Evolutionary conservation across 2,888 invertebrate species (phyloP).

Genomic region (Melanostoma mellinum): DNA sequence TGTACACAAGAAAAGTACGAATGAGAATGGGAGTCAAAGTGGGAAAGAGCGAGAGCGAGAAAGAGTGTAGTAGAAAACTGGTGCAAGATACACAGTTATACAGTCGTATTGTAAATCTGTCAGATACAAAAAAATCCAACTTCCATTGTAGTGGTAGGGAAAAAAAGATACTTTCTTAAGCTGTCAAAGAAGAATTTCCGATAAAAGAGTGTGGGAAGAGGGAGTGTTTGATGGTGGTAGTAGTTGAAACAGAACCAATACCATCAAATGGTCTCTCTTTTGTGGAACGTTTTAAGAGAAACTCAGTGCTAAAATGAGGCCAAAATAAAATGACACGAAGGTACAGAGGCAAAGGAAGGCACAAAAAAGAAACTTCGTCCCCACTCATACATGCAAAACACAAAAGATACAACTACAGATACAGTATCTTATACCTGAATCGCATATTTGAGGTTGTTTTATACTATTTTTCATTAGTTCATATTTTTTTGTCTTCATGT

Average conservation of each 20-base stretch:
- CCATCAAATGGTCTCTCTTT: constrained; percentile 42
- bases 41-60: constrained; percentile 23
- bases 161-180: constrained; percentile 51
- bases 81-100: constrained; percentile 62
- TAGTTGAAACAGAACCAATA: constrained; percentile 17
- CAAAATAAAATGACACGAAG: constrained; percentile 54
- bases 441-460: constrained; percentile 72
- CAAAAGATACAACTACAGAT: constrained; percentile 73
- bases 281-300: constrained; percentile 56
- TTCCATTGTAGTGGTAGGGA: constrained; percentile 19
- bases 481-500: constrained; percentile 50
- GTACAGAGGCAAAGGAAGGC: constrained; percentile 17
- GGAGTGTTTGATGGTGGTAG: constrained; percentile 9
- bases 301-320: constrained; percentile 51
- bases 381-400: constrained; percentile 54
- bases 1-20: constrained; percentile 41
- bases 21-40: constrained; percentile 41
- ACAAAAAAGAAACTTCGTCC: constrained; percentile 36
- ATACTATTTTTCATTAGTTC: constrained; percentile 55
- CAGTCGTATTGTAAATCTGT: constrained; percentile 12
- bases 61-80: constrained; percentile 53
- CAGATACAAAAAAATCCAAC: constrained; percentile 33
- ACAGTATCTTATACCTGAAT: constrained; percentile 73
- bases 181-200: constrained; percentile 53
- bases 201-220: constrained; percentile 62